Conservation (phyloP, 2,797 vertebrate species). For the Clarias platycephalus region DNA sequence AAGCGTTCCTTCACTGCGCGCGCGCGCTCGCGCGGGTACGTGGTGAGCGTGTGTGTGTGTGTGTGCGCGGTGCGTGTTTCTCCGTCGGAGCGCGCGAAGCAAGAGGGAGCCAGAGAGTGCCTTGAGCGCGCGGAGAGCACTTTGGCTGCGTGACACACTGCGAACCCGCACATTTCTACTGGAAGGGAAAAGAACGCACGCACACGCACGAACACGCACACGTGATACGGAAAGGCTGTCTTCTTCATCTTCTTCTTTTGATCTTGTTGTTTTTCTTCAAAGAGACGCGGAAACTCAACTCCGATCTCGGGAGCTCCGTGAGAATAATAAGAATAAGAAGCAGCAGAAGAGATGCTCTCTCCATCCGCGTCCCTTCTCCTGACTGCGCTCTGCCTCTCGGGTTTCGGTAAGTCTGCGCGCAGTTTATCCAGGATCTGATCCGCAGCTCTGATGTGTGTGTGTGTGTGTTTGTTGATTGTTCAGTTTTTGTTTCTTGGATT, state of each 20-base stretch:
- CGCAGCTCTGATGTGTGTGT: too few species aligned
- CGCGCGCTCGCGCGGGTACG: neutral
- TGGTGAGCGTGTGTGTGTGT: too few species aligned
- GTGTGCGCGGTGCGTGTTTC: neutral
- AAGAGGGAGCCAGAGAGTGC: neutral
- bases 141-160: neutral
- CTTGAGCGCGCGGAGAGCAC: slow-evolving; percentile 1
- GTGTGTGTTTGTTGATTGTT: neutral
- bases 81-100: neutral
- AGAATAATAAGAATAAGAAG: neutral
- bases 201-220: neutral
- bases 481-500: neutral
- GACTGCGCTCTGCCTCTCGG: neutral
- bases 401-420: slow-evolving; percentile 10
- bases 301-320: neutral
- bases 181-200: neutral
- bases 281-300: slow-evolving; percentile 16
- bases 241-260: neutral
- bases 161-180: neutral
- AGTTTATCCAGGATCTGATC: too few species aligned
- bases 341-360: slow-evolving; percentile 7
- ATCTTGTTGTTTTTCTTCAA: neutral
- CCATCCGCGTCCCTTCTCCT: neutral
- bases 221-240: neutral
- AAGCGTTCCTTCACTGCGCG: neutral